These are phyloP conservation scores for Agonopterix heracliana DNA, from an alignment of 2,888 invertebrate genomes.

Conservation along the genomic window DNA sequence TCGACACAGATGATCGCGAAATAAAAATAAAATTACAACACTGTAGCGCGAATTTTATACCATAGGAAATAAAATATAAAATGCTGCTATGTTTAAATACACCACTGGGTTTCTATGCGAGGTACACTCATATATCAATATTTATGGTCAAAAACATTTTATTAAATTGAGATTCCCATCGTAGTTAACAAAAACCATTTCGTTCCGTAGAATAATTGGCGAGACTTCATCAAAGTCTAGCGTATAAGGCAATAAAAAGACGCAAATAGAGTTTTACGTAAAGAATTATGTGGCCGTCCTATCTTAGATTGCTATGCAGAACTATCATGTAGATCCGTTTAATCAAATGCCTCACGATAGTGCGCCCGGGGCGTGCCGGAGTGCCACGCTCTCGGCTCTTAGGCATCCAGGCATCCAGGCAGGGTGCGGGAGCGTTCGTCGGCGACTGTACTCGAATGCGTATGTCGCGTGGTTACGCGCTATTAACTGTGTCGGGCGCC, in stretches of 20 bases:
- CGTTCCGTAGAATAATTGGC: conserved; percentile 4
- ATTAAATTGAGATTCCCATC: conserved; percentile 38
- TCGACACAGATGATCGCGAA: conserved; percentile 35
- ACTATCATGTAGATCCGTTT: conserved; percentile 39
- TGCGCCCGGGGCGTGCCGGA: conserved; percentile 22
- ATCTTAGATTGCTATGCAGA: conserved; percentile 25
- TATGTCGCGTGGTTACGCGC: conserved; percentile 69
- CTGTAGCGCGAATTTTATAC: conserved; percentile 45
- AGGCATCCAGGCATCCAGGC: conserved; percentile 6
- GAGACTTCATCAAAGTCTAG: conserved; percentile 5
- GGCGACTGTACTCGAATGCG: conserved; percentile 30
- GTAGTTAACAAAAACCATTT: conserved; percentile 15
- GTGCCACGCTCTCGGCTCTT: too few relatives aligned
- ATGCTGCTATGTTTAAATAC: conserved; percentile 36
- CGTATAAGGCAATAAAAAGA: conserved; percentile 2
- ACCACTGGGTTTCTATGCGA: conserved; percentile 25
- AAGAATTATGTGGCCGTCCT: conserved; percentile 13
- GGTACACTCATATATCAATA: conserved; percentile 36
- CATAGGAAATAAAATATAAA: conserved; percentile 40
- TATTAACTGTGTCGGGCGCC: conserved; percentile 56
- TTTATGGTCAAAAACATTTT: conserved; percentile 38
- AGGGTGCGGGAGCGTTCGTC: neutral
- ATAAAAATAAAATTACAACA: conserved; percentile 31
- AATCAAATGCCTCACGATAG: conserved; percentile 35
- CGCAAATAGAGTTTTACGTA: conserved; percentile 1